A percentile compares a stretch with the other conserved stretches of the same genome.
These are phyloP conservation scores for Oryzias javanicus DNA, from an alignment of 2,113 vertebrate species.

Conservation along the genomic window DNA sequence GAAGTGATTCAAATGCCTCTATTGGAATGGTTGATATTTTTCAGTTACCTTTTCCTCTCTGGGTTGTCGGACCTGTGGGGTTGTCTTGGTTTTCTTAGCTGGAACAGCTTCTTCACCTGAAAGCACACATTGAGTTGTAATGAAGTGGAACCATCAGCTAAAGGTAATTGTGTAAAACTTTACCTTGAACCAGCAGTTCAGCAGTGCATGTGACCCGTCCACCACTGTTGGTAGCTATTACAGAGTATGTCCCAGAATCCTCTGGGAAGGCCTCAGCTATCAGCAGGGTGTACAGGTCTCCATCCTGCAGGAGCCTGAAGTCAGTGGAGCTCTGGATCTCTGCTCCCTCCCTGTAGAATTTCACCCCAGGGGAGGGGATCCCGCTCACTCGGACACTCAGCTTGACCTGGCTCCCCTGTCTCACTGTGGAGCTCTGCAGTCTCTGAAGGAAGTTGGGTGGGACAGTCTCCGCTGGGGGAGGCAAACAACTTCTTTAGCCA, in stretches of 20 bases:
- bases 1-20: too few relatives aligned
- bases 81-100: conserved; percentile 98
- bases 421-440: conserved; percentile 91
- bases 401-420: conserved; percentile 93
- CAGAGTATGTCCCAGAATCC: conserved; percentile 97
- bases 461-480: conserved; percentile 84
- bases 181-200: conserved; percentile 94
- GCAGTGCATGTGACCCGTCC: conserved; percentile 96
- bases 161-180: background rate
- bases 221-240: conserved; percentile 91
- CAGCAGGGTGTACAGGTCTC: conserved; percentile 93
- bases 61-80: conserved; percentile 86
- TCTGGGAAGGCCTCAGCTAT: conserved; percentile 94
- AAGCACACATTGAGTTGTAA: background rate
- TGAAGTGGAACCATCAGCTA: background rate
- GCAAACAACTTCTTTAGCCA: background rate
- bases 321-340: conserved; percentile 98
- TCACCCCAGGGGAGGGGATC: conserved; percentile 96
- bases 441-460: conserved; percentile 93
- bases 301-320: conserved; percentile 94
- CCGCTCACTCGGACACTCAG: conserved; percentile 92
- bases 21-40: too few relatives aligned
- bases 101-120: conserved; percentile 92
- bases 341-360: conserved; percentile 96
- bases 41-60: conserved; percentile 86